Conservation (phyloP, 2,113 vertebrate genomes). For the Odontophorus gujanensis region DNA sequence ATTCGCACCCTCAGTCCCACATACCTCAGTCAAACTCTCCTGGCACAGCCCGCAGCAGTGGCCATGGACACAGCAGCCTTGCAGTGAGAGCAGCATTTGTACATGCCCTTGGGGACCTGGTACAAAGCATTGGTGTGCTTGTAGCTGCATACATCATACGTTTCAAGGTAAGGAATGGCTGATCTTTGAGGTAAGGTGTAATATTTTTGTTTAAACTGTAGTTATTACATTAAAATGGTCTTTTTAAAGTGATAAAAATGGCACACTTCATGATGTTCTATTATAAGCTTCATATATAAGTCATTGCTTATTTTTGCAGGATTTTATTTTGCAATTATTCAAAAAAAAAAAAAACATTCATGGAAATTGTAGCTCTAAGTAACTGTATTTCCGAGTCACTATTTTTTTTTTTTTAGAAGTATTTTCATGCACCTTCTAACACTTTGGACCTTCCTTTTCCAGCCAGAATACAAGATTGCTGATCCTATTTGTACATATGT, state of each 20-base stretch:
- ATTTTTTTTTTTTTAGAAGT: background rate
- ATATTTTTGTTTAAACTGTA: fast-evolving
- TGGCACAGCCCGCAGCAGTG: conserved; percentile 27
- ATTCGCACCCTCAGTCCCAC: conserved; percentile 78
- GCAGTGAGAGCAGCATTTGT: conserved; percentile 94
- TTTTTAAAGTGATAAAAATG: background rate
- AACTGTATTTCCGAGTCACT: background rate
- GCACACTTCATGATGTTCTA: background rate
- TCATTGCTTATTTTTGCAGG: no score
- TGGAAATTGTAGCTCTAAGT: background rate
- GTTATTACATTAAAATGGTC: background rate
- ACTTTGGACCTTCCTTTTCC: conserved; percentile 57
- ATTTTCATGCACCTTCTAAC: background rate
- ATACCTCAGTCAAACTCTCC: conserved; percentile 59
- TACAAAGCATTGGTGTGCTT: conserved; percentile 95
- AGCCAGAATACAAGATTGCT: conserved; percentile 96
- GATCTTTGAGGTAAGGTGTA: background rate
- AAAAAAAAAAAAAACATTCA: background rate
- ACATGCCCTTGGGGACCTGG: conserved; percentile 93
- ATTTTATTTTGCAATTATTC: background rate
- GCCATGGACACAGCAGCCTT: conserved; percentile 82
- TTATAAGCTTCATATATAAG: background rate
- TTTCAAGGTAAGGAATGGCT: conserved; percentile 87
- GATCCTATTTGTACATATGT: conserved; percentile 97
- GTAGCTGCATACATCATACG: conserved; percentile 94